phyloP scores from a whole-genome alignment of 2,113 vertebrate genomes.

The Pedetes capensis region DNA sequence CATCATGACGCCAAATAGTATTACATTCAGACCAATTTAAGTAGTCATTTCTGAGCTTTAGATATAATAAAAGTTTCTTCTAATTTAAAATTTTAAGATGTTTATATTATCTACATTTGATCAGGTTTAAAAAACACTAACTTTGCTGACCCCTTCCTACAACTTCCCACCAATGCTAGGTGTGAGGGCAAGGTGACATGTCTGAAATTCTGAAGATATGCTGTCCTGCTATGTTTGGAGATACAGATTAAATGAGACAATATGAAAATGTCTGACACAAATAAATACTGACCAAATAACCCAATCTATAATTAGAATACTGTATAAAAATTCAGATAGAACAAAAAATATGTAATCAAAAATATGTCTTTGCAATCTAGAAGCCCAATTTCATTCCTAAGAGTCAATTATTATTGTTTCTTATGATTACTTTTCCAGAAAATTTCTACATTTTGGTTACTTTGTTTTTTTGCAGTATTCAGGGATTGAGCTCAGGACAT shows the following conservation, averaged over 20 bases:
- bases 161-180: background rate
- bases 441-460: background rate
- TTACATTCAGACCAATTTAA: background rate
- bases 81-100: background rate
- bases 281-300: background rate
- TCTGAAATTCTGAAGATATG: background rate
- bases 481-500: too few species aligned
- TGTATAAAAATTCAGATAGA: background rate
- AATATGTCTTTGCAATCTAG: background rate
- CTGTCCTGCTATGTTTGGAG: background rate
- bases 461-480: too few species aligned
- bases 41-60: conserved; percentile 8
- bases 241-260: background rate
- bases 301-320: background rate
- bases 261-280: background rate
- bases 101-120: background rate
- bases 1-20: background rate
- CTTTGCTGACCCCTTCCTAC: background rate
- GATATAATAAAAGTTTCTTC: background rate
- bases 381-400: background rate
- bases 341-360: conserved; percentile 18
- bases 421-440: background rate
- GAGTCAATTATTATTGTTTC: background rate
- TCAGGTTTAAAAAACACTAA: background rate
- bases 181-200: background rate